phyloP scores from a whole-genome alignment of 2,888 invertebrate species.

The Thymelicus lineola region DNA sequence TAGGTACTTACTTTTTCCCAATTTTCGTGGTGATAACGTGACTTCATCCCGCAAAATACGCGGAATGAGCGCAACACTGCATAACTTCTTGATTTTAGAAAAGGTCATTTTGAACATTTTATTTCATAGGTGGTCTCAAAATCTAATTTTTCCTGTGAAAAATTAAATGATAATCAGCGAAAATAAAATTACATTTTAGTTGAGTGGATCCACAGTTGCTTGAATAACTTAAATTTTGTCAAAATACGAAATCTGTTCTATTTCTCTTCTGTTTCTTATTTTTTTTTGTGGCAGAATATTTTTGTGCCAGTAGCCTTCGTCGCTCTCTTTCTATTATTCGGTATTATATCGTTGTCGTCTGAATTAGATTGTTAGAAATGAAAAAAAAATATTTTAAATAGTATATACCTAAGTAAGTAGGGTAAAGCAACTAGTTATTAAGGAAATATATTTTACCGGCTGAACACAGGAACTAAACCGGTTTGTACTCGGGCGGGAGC shows the following conservation, averaged over 20 bases:
- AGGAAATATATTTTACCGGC: no score
- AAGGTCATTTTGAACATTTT: slow-evolving; percentile 59
- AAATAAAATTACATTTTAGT: slow-evolving; percentile 63
- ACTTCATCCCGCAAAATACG: slow-evolving; percentile 51
- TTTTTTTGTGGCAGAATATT: slow-evolving; percentile 7
- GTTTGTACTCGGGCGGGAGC: no score
- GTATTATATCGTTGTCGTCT: not conserved
- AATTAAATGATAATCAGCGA: slow-evolving; percentile 56
- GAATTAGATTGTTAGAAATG: no score
- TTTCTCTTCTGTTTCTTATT: slow-evolving; percentile 22
- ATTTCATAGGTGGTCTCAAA: slow-evolving; percentile 29
- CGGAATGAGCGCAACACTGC: slow-evolving; percentile 50
- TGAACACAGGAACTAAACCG: no score
- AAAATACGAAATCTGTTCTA: slow-evolving; percentile 32
- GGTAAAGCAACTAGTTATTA: no score
- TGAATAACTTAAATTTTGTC: slow-evolving; percentile 30
- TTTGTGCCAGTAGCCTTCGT: slow-evolving; percentile 7
- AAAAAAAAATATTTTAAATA: no score
- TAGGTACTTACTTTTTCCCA: slow-evolving; percentile 56
- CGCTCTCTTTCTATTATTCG: no score
- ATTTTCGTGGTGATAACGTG: slow-evolving; percentile 49
- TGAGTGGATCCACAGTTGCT: slow-evolving; percentile 17
- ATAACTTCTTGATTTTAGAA: slow-evolving; percentile 56
- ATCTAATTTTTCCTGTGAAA: not conserved
- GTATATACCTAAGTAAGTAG: no score